Percentiles rank a stretch among this genome's conserved stretches.
These are phyloP conservation scores for Antigone vipio DNA, from an alignment of 2,113 vertebrate genomes.

Conservation along the genomic window DNA sequence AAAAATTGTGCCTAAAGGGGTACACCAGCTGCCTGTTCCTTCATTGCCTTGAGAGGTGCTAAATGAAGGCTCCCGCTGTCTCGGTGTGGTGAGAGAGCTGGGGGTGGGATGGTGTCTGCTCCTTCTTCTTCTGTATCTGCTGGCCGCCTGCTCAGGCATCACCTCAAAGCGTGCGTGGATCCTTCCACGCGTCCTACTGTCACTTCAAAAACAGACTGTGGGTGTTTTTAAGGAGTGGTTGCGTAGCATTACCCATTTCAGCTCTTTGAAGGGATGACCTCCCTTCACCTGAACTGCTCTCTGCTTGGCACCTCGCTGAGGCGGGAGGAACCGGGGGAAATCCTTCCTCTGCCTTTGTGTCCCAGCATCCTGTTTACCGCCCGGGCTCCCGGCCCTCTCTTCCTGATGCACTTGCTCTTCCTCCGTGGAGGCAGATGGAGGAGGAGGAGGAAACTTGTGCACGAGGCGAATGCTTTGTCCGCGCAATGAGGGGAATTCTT, in stretches of 20 bases:
- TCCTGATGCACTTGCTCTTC: conserved; percentile 52
- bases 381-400: background rate
- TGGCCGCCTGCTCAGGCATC: background rate
- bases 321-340: background rate
- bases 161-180: fast-evolving
- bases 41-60: background rate
- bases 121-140: background rate
- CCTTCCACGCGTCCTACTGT: background rate
- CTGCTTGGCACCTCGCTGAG: background rate
- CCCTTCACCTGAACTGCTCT: conserved; percentile 15
- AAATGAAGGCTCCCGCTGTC: background rate
- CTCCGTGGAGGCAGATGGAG: background rate
- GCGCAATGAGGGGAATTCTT: background rate
- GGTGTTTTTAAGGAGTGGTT: background rate
- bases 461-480: background rate
- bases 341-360: conserved; percentile 57
- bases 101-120: background rate
- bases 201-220: background rate
- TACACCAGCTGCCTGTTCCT: background rate
- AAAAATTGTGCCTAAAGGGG: background rate
- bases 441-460: background rate
- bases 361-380: conserved; percentile 50
- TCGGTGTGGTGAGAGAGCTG: background rate
- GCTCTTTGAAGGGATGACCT: background rate
- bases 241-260: background rate